Percentiles rank a stretch among this genome's conserved stretches.
Evolutionary conservation across 2,888 invertebrate genomes (phyloP).

Genomic region (Trissolcus brochymenae): DNA sequence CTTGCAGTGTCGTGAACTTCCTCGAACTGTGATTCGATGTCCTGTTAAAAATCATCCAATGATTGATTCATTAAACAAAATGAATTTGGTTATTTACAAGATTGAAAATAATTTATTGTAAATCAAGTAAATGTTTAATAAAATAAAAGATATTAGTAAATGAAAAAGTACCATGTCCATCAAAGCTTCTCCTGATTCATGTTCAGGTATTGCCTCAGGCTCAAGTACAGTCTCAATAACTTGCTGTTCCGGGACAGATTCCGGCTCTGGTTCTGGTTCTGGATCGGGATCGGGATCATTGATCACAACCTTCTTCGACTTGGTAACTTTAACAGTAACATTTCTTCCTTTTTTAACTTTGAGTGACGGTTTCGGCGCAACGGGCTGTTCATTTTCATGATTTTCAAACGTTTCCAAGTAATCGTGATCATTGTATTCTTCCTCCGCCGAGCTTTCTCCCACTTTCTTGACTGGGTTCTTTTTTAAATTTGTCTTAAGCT

Average conservation of each 20-base stretch:
- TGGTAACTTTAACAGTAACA: too few species aligned
- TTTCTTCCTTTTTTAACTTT: background rate
- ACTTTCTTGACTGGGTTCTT: slow-evolving; percentile 71
- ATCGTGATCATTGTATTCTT: slow-evolving; percentile 73
- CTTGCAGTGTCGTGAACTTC: slow-evolving; percentile 36
- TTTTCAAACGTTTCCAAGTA: slow-evolving; percentile 68
- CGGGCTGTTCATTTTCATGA: slow-evolving; percentile 51
- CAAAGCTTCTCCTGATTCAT: slow-evolving; percentile 19
- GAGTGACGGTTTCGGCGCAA: slow-evolving; percentile 7
- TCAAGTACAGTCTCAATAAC: slow-evolving; percentile 23
- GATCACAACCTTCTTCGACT: slow-evolving; percentile 6
- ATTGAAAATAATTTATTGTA: too few species aligned
- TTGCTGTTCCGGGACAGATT: slow-evolving; percentile 4
- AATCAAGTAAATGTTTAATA: background rate
- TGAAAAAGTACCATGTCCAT: slow-evolving; percentile 34
- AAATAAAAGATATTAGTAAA: background rate
- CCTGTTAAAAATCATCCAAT: slow-evolving; percentile 11
- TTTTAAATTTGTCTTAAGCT: slow-evolving; percentile 78
- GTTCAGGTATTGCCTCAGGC: slow-evolving; percentile 10
- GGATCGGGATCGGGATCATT: background rate
- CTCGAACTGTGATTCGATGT: slow-evolving; percentile 40
- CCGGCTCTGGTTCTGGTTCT: background rate
- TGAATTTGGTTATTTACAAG: too few species aligned
- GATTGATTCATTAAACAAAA: background rate
- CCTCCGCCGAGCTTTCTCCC: slow-evolving; percentile 62